Evolutionary conservation across 2,888 invertebrate genomes (phyloP).

Genomic region (Aphidoletes aphidimyza): DNA sequence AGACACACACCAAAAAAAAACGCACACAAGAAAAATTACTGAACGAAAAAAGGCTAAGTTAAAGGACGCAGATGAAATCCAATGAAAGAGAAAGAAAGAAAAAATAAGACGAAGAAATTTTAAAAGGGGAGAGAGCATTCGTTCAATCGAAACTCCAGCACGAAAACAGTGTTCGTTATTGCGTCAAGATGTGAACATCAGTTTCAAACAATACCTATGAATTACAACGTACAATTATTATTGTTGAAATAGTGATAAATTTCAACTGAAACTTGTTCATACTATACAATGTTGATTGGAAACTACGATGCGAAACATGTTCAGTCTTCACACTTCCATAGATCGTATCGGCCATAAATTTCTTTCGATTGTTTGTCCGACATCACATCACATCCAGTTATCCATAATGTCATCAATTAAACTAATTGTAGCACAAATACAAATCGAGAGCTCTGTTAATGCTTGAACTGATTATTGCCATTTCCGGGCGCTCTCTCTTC

Average conservation of each 20-base stretch:
- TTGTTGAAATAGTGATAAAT: too few relatives aligned
- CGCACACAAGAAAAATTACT: background rate
- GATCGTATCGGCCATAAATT: background rate
- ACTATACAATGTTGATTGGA: too few relatives aligned
- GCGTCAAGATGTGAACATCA: too few relatives aligned
- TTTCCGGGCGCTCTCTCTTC: too few relatives aligned
- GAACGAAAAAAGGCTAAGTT: background rate
- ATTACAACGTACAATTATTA: too few relatives aligned
- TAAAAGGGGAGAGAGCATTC: background rate
- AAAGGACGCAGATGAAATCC: background rate
- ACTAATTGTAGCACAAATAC: background rate
- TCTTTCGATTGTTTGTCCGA: too few relatives aligned
- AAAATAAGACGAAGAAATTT: background rate
- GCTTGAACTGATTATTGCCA: too few relatives aligned
- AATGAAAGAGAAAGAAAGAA: background rate
- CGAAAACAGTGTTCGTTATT: background rate
- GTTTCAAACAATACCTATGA: background rate
- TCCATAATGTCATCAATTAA: slow-evolving; percentile 21
- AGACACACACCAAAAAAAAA: background rate
- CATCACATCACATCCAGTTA: background rate
- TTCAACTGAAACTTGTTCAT: too few relatives aligned
- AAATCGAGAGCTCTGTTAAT: background rate
- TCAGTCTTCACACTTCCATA: too few relatives aligned
- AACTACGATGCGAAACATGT: too few relatives aligned
- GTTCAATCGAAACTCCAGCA: too few relatives aligned